A percentile compares a stretch with the other conserved stretches of the same genome.
Conservation (phyloP, 2,888 invertebrate species). For the Parnassius apollo region DNA sequence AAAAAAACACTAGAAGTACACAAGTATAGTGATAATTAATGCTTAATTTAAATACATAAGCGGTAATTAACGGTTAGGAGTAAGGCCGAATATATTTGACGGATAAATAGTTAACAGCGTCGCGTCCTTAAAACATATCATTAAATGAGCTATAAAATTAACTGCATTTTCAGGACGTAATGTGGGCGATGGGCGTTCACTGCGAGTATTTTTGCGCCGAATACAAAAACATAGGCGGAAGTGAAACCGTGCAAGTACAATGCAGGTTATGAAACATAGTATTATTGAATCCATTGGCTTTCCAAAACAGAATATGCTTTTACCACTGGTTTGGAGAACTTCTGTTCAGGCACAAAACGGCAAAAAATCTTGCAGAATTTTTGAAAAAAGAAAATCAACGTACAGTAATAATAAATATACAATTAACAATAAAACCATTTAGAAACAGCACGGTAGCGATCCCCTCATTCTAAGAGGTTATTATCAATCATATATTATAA, state of each 20-base stretch:
- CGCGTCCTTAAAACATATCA: slow-evolving; percentile 15
- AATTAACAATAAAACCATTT: too few relatives aligned
- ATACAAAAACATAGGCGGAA: slow-evolving; percentile 11
- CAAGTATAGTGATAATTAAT: too few relatives aligned
- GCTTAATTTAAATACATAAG: too few relatives aligned
- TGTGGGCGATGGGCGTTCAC: slow-evolving; percentile 3
- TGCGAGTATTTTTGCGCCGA: background rate
- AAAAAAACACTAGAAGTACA: too few relatives aligned
- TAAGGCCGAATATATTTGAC: slow-evolving; percentile 11
- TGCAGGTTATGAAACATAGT: background rate
- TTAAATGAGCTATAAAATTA: slow-evolving; percentile 16
- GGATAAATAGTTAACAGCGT: slow-evolving; percentile 3
- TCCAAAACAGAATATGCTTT: background rate
- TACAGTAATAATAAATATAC: too few relatives aligned
- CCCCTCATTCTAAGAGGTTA: too few relatives aligned
- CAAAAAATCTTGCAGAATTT: too few relatives aligned
- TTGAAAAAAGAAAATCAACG: too few relatives aligned
- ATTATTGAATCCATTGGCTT: background rate
- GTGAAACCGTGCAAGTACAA: slow-evolving; percentile 10
- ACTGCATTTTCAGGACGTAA: slow-evolving; percentile 14
- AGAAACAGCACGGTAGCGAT: too few relatives aligned
- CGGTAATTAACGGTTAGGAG: background rate
- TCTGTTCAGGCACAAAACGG: too few relatives aligned
- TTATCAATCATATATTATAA: too few relatives aligned
- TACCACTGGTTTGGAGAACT: too few relatives aligned